Evolutionary conservation across 2,113 vertebrate genomes (phyloP).

Genomic region (Perca schrenkii): DNA sequence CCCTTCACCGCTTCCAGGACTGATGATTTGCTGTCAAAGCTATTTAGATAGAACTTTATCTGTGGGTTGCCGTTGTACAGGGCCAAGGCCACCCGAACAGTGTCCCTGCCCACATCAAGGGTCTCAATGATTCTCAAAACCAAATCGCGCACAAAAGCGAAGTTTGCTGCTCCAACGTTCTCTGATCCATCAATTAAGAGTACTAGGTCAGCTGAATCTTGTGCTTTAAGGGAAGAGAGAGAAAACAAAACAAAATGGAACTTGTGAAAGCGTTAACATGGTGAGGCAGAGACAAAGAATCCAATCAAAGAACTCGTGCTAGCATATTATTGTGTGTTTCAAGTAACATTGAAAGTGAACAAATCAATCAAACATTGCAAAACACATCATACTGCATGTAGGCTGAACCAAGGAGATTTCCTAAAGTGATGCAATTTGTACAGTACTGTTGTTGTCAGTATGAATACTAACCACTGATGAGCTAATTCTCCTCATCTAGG

Average conservation of each 20-base stretch:
- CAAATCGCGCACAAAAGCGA: conserved; percentile 91
- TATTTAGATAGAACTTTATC: conserved; percentile 91
- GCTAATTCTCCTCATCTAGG: neutral
- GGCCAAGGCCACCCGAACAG: conserved; percentile 92
- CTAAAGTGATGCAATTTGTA: neutral
- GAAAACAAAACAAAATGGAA: conserved; percentile 91
- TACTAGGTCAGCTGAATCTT: conserved; percentile 97
- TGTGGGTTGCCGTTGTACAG: conserved; percentile 89
- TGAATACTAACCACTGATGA: neutral
- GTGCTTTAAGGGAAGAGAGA: conserved; percentile 88
- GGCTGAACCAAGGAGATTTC: conserved; percentile 88
- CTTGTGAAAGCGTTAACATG: conserved; percentile 94
- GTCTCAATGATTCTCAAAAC: conserved; percentile 93
- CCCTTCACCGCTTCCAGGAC: conserved; percentile 90
- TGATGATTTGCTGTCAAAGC: conserved; percentile 87
- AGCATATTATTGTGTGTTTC: conserved; percentile 85
- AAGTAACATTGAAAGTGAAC: conserved; percentile 88
- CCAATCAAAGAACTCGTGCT: conserved; percentile 84
- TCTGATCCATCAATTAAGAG: conserved; percentile 99
- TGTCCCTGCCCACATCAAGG: conserved; percentile 91
- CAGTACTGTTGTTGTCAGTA: neutral
- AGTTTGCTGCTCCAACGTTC: conserved; percentile 95
- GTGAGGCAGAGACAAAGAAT: conserved; percentile 77
- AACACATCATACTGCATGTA: conserved; percentile 93
- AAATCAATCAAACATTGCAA: conserved; percentile 82